Conservation (phyloP, 2,888 invertebrate genomes). For the Ariolimax columbianus region DNA sequence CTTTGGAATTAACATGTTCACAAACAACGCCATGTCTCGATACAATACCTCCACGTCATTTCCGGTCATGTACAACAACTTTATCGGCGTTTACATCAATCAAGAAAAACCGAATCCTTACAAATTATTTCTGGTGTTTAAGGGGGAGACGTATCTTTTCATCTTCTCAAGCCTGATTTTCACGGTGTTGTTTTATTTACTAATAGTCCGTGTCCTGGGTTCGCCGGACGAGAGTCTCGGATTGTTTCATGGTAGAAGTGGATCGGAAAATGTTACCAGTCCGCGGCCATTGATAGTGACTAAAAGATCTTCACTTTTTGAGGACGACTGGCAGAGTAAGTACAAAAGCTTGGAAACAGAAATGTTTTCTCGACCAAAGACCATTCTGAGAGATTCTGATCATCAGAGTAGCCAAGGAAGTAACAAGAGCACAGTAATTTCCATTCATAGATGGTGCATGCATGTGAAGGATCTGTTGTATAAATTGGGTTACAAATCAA, state of each 20-base stretch:
- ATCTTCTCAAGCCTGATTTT: background rate
- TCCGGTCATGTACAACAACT: slow-evolving; percentile 11
- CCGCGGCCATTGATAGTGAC: background rate
- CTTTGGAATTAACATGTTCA: slow-evolving; percentile 6
- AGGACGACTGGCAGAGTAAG: background rate
- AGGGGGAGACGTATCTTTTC: background rate
- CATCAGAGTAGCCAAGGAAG: too few relatives aligned
- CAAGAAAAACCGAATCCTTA: background rate
- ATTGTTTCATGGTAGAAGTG: too few relatives aligned
- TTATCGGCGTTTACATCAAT: slow-evolving; percentile 4
- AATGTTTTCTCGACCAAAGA: background rate
- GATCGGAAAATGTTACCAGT: background rate
- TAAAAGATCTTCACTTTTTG: background rate
- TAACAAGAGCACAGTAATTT: background rate
- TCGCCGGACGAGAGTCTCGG: background rate
- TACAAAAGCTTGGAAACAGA: background rate
- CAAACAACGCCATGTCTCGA: background rate
- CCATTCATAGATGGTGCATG: too few relatives aligned
- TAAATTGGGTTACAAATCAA: background rate
- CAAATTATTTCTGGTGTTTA: slow-evolving; percentile 1
- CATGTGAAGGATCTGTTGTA: background rate
- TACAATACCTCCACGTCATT: background rate
- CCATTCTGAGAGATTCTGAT: too few relatives aligned
- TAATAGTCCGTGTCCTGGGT: background rate
- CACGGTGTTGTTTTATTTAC: background rate